Evolutionary conservation across 2,888 invertebrate genomes (phyloP).

Genomic region (Pandemis corylana): DNA sequence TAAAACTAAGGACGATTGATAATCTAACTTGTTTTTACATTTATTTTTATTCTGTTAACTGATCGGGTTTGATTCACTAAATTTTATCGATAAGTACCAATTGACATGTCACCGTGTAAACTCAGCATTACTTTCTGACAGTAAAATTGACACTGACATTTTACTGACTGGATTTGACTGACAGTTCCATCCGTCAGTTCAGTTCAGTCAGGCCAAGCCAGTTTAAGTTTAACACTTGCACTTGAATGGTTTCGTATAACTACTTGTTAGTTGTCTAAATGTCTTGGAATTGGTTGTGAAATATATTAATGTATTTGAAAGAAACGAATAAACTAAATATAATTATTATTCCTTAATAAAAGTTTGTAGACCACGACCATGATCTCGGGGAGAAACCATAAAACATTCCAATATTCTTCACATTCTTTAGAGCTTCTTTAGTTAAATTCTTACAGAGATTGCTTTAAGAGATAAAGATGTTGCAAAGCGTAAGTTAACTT

Average conservation of each 20-base stretch:
- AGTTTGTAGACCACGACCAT: not conserved
- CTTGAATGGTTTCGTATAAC: no score
- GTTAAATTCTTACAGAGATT: not conserved
- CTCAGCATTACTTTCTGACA: not conserved
- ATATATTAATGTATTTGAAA: not conserved
- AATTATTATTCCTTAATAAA: not conserved
- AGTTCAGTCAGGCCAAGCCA: not conserved
- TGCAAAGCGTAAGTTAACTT: conserved; percentile 32
- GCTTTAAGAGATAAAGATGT: conserved; percentile 24
- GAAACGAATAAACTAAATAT: not conserved
- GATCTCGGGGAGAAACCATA: not conserved
- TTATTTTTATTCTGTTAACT: not conserved
- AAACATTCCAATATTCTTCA: conserved; percentile 4
- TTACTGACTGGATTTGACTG: not conserved
- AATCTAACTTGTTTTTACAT: no score
- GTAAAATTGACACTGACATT: not conserved
- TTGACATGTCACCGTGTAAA: not conserved
- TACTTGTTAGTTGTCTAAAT: conserved; percentile 63
- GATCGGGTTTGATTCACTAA: not conserved
- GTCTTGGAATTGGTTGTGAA: conserved; percentile 54
- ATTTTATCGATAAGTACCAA: not conserved
- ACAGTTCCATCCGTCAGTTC: not conserved
- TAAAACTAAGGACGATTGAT: no score
- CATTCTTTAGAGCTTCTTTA: conserved; percentile 1
- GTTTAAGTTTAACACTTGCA: not conserved